Percentiles rank a stretch among this genome's conserved stretches.
Conservation (phyloP, 1,140 invertebrate genomes). For the Octopus bimaculoides region DNA sequence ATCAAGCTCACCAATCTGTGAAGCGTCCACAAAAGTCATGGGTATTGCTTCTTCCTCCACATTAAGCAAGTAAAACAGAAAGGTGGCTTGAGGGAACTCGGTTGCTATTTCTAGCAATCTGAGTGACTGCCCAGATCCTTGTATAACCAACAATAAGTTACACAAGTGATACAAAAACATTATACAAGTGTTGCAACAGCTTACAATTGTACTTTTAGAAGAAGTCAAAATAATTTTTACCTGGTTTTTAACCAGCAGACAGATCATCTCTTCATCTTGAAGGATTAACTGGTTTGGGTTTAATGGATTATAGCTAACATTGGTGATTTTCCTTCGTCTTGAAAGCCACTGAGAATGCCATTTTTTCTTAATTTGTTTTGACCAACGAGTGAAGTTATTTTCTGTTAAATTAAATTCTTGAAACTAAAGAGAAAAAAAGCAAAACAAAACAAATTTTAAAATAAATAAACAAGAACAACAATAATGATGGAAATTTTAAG, state of each 20-base stretch:
- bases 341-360: slow-evolving; percentile 35
- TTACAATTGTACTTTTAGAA: neutral
- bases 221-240: slow-evolving; percentile 39
- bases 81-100: neutral
- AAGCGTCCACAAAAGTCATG: no score
- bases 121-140: neutral
- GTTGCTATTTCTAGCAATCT: neutral
- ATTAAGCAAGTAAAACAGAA: neutral
- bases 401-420: slow-evolving; percentile 35
- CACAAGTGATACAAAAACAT: neutral
- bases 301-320: slow-evolving; percentile 25
- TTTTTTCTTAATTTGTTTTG: slow-evolving; percentile 23
- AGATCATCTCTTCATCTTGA: slow-evolving; percentile 63
- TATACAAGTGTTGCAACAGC: neutral
- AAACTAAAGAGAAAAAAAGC: slow-evolving; percentile 30
- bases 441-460: neutral
- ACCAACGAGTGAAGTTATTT: slow-evolving; percentile 40
- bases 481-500: no score
- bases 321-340: slow-evolving; percentile 27
- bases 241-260: slow-evolving; percentile 65
- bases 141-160: neutral
- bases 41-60: no score
- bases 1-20: no score
- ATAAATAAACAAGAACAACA: no score
- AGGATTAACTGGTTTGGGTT: neutral